Percentiles rank a stretch among this genome's conserved stretches.
Evolutionary conservation across 2,797 vertebrate genomes (phyloP).

Genomic region (Masticophis lateralis): DNA sequence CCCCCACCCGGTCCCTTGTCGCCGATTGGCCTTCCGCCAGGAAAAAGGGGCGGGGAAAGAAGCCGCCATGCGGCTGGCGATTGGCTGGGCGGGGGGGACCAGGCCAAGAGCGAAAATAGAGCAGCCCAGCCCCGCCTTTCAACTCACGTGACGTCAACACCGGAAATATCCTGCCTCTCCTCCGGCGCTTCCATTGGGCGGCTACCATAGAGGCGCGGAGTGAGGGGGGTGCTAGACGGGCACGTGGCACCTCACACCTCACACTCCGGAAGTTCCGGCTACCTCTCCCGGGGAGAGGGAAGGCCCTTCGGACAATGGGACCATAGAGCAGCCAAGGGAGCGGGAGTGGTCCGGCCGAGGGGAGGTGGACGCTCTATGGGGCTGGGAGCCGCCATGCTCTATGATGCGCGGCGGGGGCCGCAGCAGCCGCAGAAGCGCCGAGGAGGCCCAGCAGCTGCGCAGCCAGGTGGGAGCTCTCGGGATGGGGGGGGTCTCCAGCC

Average conservation of each 20-base stretch:
- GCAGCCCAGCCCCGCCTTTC: rapidly evolving
- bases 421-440: not conserved
- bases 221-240: not conserved
- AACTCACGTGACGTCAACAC: not conserved
- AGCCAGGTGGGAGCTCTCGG: not conserved
- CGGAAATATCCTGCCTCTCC: not conserved
- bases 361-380: not conserved
- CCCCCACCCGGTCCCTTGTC: not conserved
- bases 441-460: not conserved
- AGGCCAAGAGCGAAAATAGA: not conserved
- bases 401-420: not conserved
- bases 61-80: not conserved
- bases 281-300: too few species aligned
- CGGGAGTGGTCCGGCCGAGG: not conserved
- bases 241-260: not conserved
- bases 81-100: not conserved
- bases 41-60: not conserved
- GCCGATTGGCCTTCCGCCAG: not conserved
- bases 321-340: constrained; percentile 2
- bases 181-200: not conserved
- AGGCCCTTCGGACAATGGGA: constrained; percentile 28
- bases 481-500: not conserved
- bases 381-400: constrained; percentile 1
- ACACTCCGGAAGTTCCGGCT: not conserved
- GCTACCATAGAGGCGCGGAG: not conserved